Evolutionary conservation across 1,140 invertebrate species (phyloP).

Genomic region (Drosophila pseudoobscura): DNA sequence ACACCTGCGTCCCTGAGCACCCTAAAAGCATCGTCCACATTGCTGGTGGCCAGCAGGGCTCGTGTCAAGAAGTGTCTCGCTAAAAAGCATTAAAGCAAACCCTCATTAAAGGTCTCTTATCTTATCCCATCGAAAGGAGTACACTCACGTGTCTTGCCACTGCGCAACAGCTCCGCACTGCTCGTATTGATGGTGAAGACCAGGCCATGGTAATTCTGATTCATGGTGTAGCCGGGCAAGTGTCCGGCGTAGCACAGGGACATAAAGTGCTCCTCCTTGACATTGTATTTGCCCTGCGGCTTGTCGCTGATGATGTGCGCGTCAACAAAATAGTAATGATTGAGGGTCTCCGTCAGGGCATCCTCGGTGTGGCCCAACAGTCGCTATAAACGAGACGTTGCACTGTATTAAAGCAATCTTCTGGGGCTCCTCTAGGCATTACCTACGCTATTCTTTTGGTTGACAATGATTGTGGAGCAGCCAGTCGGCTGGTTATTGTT

Average conservation of each 20-base stretch:
- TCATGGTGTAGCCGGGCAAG: constrained; percentile 94
- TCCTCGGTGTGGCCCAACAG: constrained; percentile 94
- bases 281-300: constrained; percentile 87
- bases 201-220: constrained; percentile 91
- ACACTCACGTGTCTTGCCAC: no score
- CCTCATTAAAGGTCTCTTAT: no score
- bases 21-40: no score
- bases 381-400: constrained; percentile 84
- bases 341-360: constrained; percentile 89
- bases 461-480: constrained; percentile 90
- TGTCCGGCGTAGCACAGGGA: constrained; percentile 94
- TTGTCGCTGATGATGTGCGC: constrained; percentile 89
- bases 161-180: constrained; percentile 87
- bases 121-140: no score
- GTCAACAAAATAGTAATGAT: constrained; percentile 92
- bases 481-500: constrained; percentile 88
- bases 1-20: no score
- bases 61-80: no score
- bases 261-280: constrained; percentile 90
- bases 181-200: constrained; percentile 93
- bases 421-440: not conserved
- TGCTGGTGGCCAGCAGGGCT: no score
- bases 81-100: no score
- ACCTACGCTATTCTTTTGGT: constrained; percentile 85
- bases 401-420: not conserved